Conservation (phyloP, 2,113 vertebrate species). For the Callaeas wilsoni region DNA sequence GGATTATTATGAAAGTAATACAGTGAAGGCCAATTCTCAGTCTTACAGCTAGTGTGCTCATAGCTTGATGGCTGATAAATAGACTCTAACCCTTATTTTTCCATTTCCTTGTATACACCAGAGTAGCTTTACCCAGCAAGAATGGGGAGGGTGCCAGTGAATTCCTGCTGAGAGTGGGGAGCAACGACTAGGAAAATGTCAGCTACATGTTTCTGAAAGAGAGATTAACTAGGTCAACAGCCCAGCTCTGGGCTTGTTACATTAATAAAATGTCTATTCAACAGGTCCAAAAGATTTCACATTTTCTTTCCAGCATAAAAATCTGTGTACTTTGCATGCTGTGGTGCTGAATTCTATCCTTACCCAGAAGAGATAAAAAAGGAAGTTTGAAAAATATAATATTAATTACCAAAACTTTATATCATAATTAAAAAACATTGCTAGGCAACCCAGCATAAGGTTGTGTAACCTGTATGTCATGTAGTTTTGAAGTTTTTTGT, state of each 20-base stretch:
- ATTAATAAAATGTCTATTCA: slow-evolving; percentile 1
- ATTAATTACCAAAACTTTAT: not conserved
- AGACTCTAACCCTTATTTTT: not conserved
- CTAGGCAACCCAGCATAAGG: not conserved
- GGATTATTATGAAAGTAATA: not conserved
- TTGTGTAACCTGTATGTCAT: not conserved
- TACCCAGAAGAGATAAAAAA: not conserved
- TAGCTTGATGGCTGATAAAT: not conserved
- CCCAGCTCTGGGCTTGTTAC: not conserved
- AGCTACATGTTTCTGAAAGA: slow-evolving; percentile 7
- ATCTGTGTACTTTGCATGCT: not conserved
- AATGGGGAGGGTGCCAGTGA: not conserved
- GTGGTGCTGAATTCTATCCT: not conserved
- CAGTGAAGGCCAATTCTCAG: not conserved
- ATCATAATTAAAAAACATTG: not conserved
- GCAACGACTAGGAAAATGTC: not conserved
- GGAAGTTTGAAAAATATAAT: not conserved
- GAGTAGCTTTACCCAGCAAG: slow-evolving; percentile 15
- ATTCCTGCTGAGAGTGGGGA: not conserved
- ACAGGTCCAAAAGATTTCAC: not conserved
- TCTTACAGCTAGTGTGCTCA: not conserved
- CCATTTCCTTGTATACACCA: not conserved
- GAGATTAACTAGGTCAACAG: slow-evolving; percentile 32
- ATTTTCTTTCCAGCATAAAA: not conserved
- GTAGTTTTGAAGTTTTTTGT: not conserved